Evolutionary conservation across 2,888 invertebrate genomes (phyloP), one percentile per base, ranked within the genome.

Genomic region (Nymphalis c-album): DNA sequence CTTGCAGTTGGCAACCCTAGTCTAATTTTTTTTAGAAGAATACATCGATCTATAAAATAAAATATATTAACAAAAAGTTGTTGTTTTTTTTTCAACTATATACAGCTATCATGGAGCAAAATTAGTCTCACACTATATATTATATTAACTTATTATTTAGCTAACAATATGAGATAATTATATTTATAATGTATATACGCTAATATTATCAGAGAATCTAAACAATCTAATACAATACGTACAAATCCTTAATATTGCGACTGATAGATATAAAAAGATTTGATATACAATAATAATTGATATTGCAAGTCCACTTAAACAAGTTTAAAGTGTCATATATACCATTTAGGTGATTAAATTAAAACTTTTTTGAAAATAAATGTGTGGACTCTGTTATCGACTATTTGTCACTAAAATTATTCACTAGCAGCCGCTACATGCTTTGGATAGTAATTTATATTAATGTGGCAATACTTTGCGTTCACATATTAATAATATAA

Each of bases 141-240:
- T 68, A 79, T 78, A 79, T 78, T 77, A 85, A 85, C 85, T 85
- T 88, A 80, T 80, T 59, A 63, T 85, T 84, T 84, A 85, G 83
- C 87, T 89, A 88, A 88, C 82, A 85, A 82, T 89, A 90, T 84
- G 85, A 88, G 88, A 89, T 86, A 85, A 84, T 73, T 78, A 78
- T 79, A 77, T 85, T 82, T 84, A 85, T 85, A 80, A 79, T 81
- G 75, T 82, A 82, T 85, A 87, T 68, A 86, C 83, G 79, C 84
- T 88, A 87, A 78, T 81, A 81, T 84, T 86, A 86, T 83, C 74
- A 85, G 78, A 84, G 80, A 85, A 86, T 87, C 86, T 87, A 88
- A 81, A 83, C 82, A 85, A 71, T 80, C 82, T 86, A 84, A 82
- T 75, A 77, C 81, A 78, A 74, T 80, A 81, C 71, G 67, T 74